Evolutionary conservation across 2,888 invertebrate species (phyloP).

Genomic region (Eristalis pertinax): DNA sequence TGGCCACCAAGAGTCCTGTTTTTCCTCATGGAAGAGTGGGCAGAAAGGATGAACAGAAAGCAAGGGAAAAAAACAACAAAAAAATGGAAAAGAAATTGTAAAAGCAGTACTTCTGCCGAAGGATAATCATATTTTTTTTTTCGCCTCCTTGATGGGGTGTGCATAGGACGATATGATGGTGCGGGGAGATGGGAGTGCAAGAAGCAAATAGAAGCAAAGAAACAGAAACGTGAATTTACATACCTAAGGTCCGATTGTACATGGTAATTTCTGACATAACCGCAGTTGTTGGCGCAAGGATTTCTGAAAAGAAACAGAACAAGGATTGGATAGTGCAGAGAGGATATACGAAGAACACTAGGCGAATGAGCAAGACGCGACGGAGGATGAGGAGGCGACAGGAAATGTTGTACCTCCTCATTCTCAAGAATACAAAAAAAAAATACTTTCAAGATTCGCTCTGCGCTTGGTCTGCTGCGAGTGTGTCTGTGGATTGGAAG

Average conservation of each 20-base stretch:
- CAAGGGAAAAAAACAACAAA: neutral
- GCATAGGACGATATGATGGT: neutral
- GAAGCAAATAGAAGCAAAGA: neutral
- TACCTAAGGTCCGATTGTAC: slow-evolving; percentile 80
- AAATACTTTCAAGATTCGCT: slow-evolving; percentile 11
- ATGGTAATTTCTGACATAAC: slow-evolving; percentile 83
- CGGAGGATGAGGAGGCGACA: neutral
- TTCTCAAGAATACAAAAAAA: no score
- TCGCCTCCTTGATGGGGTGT: neutral
- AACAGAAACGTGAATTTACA: slow-evolving; percentile 41
- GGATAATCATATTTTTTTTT: slow-evolving; percentile 61
- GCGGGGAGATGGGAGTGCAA: neutral
- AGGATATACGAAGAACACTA: neutral
- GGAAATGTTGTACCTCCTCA: neutral
- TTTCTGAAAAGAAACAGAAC: slow-evolving; percentile 84
- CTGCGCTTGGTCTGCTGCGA: neutral
- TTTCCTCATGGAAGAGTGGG: slow-evolving; percentile 66
- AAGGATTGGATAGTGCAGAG: slow-evolving; percentile 16
- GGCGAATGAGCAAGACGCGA: no score
- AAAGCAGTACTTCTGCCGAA: slow-evolving; percentile 70
- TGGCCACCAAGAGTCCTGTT: slow-evolving; percentile 12
- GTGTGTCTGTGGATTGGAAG: slow-evolving; percentile 27
- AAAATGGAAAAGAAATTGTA: slow-evolving; percentile 51
- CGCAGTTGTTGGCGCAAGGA: slow-evolving; percentile 91
- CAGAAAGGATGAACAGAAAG: neutral